A percentile compares a stretch with the other conserved stretches of the same genome.
Evolutionary conservation across 30 jellyfish, hydroid and myxozoan species (phyloP).

Genomic region (Chironex yamaguchii): DNA sequence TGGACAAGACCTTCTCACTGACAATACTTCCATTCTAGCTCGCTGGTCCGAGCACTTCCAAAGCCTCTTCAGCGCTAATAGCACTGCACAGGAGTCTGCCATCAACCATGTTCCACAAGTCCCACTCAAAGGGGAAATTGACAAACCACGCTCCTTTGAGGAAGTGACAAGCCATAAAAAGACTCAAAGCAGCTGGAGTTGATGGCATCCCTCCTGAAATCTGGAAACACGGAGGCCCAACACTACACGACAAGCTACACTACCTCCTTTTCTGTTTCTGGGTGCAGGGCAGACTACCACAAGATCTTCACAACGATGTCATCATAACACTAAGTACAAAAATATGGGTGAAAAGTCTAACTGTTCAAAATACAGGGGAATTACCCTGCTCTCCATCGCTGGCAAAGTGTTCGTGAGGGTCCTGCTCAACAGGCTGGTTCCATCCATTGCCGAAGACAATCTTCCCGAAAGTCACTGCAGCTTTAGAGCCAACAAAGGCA

Average conservation of each 20-base stretch:
- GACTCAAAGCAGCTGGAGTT: conserved; percentile 6
- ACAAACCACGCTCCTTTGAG: background rate
- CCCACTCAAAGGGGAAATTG: background rate
- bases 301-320: background rate
- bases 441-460: conserved; percentile 23
- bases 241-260: background rate
- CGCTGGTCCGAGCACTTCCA: background rate
- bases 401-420: conserved; percentile 9
- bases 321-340: background rate
- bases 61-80: background rate
- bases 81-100: background rate
- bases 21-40: no score
- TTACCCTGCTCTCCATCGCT: conserved; percentile 30
- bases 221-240: background rate
- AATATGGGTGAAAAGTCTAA: background rate
- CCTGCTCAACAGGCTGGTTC: conserved; percentile 8
- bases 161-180: background rate
- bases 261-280: conserved; percentile 16
- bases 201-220: conserved; percentile 20
- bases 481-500: conserved; percentile 6
- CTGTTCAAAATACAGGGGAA: conserved; percentile 11
- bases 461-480: conserved; percentile 37
- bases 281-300: background rate
- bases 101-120: background rate
- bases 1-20: no score